These are phyloP conservation scores for Remorina albescens DNA, from an alignment of 2,797 vertebrate species.

Conservation along the genomic window DNA sequence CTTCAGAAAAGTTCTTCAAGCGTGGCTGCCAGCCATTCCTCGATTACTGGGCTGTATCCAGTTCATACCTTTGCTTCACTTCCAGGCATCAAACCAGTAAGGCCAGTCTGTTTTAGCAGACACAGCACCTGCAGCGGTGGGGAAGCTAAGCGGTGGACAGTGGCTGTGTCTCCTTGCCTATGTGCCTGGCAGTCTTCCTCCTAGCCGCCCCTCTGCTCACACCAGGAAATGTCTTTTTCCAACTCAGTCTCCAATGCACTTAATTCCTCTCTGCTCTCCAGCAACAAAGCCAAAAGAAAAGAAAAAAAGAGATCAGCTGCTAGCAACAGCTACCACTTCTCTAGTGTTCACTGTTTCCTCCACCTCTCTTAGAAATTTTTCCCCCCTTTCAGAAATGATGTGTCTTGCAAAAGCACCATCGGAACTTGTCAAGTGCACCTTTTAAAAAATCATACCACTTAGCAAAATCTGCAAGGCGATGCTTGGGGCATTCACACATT, in stretches of 20 bases:
- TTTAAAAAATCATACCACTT: background rate
- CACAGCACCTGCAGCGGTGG: conserved; percentile 3
- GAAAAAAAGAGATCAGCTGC: conserved; percentile 26
- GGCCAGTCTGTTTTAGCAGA: conserved; percentile 9
- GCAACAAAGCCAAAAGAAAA: conserved; percentile 41
- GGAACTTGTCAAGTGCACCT: background rate
- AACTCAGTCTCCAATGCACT: conserved; percentile 57
- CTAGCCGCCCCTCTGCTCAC: conserved; percentile 48
- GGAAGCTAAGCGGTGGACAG: conserved; percentile 25
- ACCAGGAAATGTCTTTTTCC: conserved; percentile 78
- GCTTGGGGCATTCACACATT: background rate
- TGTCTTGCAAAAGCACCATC: background rate
- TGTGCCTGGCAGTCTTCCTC: conserved; percentile 59
- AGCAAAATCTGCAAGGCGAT: conserved; percentile 15
- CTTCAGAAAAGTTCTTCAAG: background rate
- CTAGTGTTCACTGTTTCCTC: background rate
- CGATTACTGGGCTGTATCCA: conserved; percentile 36
- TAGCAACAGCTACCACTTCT: conserved; percentile 21
- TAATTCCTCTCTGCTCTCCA: conserved; percentile 48
- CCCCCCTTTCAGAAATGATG: background rate
- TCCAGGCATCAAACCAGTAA: conserved; percentile 32
- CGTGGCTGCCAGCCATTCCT: conserved; percentile 50
- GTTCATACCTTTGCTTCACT: conserved; percentile 22
- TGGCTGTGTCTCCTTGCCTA: conserved; percentile 55
- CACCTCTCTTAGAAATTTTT: conserved; percentile 21